phyloP scores from a whole-genome alignment of 92 coral and sea anemone genomes.

The Chrysogorgia sp. region DNA sequence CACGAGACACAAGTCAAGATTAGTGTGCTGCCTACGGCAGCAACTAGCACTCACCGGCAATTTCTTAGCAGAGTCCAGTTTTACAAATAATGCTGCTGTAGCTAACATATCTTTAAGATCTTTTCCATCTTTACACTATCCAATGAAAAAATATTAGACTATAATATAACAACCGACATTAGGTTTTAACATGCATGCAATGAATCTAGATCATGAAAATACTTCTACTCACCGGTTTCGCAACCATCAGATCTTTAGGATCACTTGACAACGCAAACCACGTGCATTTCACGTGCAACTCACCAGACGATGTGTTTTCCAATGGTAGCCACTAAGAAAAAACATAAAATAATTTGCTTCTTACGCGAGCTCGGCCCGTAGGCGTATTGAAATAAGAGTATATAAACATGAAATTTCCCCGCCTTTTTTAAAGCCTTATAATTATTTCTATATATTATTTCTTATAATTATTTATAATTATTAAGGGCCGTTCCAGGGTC shows the following conservation, averaged over 20 bases:
- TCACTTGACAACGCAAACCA: slow-evolving; percentile 83
- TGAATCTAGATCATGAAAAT: neutral
- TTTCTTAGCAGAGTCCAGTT: slow-evolving; percentile 96
- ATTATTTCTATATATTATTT: no score
- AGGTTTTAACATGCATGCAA: no score
- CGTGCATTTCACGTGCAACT: slow-evolving; percentile 85
- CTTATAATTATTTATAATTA: no score
- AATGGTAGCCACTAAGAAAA: slow-evolving; percentile 85
- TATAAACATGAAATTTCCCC: no score
- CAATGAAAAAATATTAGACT: neutral
- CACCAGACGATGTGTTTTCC: slow-evolving; percentile 90
- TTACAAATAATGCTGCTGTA: slow-evolving; percentile 92
- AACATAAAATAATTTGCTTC: neutral
- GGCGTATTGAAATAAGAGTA: no score
- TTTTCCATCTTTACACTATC: slow-evolving; percentile 79
- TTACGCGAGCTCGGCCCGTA: no score
- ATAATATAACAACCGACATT: neutral
- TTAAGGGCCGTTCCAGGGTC: no score
- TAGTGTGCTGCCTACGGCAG: no score
- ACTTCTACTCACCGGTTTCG: neutral
- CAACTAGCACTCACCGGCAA: slow-evolving; percentile 74
- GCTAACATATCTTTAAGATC: slow-evolving; percentile 86
- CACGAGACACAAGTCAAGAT: no score
- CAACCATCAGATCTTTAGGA: slow-evolving; percentile 74
- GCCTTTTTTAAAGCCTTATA: no score